These are phyloP conservation scores for Gymnobelideus leadbeateri DNA, from an alignment of 2,113 vertebrate genomes.

Conservation along the genomic window DNA sequence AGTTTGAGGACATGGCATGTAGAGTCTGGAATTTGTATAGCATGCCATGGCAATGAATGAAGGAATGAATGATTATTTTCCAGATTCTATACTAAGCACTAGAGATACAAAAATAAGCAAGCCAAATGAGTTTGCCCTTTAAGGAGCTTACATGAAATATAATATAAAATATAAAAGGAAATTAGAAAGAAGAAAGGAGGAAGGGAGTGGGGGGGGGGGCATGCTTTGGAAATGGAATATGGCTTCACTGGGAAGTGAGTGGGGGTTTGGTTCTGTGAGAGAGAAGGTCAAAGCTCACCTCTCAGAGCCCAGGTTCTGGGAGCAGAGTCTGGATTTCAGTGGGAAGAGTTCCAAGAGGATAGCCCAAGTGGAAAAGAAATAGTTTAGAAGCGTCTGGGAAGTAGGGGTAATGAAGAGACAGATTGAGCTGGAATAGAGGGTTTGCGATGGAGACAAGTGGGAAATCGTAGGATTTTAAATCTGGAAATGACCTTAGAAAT, in stretches of 20 bases:
- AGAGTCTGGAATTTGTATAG: background rate
- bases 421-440: background rate
- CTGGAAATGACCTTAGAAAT: background rate
- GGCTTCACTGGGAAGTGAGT: too few species aligned
- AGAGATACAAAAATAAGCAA: background rate
- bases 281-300: too few species aligned
- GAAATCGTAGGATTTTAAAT: background rate
- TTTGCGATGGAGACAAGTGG: background rate
- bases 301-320: too few species aligned
- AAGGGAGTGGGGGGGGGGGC: too few species aligned
- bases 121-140: background rate
- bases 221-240: too few species aligned
- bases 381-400: background rate
- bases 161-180: too few species aligned
- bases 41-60: background rate
- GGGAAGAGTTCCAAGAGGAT: background rate
- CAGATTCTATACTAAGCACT: background rate
- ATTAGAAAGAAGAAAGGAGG: too few species aligned
- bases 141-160: background rate
- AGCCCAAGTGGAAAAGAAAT: background rate
- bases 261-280: too few species aligned
- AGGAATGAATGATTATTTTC: background rate
- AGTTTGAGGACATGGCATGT: background rate
- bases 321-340: background rate
- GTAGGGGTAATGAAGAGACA: background rate